Base-by-base conservation (phyloP, 2,797 vertebrate species). In the Falco concolor region DNA sequence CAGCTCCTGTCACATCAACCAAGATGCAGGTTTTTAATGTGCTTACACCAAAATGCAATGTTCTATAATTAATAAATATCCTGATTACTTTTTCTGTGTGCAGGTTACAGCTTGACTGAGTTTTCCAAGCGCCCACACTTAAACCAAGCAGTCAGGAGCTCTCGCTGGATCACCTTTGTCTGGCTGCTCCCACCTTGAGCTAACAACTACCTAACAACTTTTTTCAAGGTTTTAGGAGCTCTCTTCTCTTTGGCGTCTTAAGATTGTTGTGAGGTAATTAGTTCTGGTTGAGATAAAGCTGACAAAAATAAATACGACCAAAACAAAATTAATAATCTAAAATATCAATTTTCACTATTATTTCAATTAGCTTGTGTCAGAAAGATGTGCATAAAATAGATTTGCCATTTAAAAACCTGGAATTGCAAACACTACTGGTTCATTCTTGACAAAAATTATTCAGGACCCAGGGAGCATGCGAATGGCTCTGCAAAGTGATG, bases 111-210 rank as follows among this genome's bases (percentile, higher is more conserved):
- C 42, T 73, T 84, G 70, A 57, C 47, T 38, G 61, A 53, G 18
- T 87, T 82, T 82, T 52, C n/a, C 20, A 54, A 36, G 72, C 36
- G 52, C 50, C 32, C 47, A 36, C 50, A 65, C 45, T 34, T 54
- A 69, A 42, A 42, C 2, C 0, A 22, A 64, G 75, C 21, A 61
- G 11, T 38, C 80, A 42, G 1, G 0, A 45, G 59, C 27, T 53
- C 42, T 75, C 20, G 25, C 32, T 65, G 59, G 28, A 59, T 79
- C 64, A 7, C n/a, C 36, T 73, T 76, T 54, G 8, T 15, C 30
- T 53, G n/a, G 40, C 65, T 84, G 67, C 74, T 89, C 42, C 40
- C 27, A 73, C 30, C 59, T 36, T 45, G 32, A 87, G 34, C 44
- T 64, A 44, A 54, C 13, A n/a, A 57, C 13, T 57, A 65, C 5